Conservation (phyloP, 64 coral and sea anemone species). For the Exaiptasia diaphana region DNA sequence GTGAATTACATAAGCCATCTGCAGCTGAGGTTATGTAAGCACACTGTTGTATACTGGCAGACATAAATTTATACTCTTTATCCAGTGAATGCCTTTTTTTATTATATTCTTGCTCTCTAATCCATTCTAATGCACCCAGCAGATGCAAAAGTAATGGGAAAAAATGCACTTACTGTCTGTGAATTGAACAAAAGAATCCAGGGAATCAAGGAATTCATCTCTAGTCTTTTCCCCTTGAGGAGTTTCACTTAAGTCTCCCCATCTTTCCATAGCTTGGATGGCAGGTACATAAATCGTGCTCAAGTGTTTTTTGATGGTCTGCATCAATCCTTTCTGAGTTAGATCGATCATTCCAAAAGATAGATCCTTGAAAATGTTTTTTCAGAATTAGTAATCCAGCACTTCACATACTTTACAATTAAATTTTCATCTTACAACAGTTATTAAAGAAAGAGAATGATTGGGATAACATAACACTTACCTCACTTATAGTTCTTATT, state of each 20-base stretch:
- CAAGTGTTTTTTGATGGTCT: conserved; percentile 67
- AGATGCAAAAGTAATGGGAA: too few species aligned
- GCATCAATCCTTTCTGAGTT: conserved; percentile 55
- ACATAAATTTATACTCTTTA: too few species aligned
- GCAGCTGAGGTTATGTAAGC: too few species aligned
- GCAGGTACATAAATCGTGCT: conserved; percentile 62
- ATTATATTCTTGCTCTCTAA: too few species aligned
- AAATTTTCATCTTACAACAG: too few species aligned
- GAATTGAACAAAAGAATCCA: conserved; percentile 74
- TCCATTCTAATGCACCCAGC: too few species aligned
- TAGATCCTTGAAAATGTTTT: conserved; percentile 62
- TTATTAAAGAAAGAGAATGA: too few species aligned
- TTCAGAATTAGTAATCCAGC: not conserved
- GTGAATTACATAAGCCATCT: too few species aligned
- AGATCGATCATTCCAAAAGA: conserved; percentile 67
- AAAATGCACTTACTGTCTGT: conserved; percentile 60
- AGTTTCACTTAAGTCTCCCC: conserved; percentile 74
- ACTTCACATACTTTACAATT: too few species aligned
- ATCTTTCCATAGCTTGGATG: conserved; percentile 55
- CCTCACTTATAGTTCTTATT: conserved; percentile 83
- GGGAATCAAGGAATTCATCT: conserved; percentile 75
- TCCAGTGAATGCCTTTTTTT: too few species aligned
- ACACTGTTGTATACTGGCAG: too few species aligned
- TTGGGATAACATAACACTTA: not conserved
- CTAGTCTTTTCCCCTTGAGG: conserved; percentile 65